Conservation (phyloP, 2,888 invertebrate genomes). For the Lydus trimaculatus region DNA sequence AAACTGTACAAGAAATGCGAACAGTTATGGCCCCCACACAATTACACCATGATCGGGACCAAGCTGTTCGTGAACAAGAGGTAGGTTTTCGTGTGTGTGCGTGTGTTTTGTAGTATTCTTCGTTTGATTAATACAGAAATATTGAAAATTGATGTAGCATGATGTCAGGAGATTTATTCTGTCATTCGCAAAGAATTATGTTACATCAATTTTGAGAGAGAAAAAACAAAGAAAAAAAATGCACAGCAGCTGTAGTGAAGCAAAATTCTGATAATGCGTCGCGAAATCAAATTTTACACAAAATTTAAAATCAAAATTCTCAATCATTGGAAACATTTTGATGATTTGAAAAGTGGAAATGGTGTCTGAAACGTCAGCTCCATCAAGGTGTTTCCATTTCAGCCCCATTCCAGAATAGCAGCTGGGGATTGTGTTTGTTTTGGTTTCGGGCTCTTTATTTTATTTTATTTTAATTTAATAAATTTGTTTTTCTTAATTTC, state of each 20-base stretch:
- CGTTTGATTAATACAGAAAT: constrained; percentile 26
- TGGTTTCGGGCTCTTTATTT: constrained; percentile 51
- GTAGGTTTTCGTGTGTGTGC: constrained; percentile 66
- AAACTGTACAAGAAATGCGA: constrained; percentile 87
- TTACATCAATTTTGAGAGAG: constrained; percentile 25
- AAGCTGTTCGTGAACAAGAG: constrained; percentile 85
- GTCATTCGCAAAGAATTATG: constrained; percentile 1
- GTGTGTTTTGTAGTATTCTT: constrained; percentile 24
- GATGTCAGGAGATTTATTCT: constrained; percentile 12
- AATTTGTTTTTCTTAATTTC: constrained; percentile 18
- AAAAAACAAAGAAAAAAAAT: constrained; percentile 7
- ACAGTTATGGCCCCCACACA: constrained; percentile 84
- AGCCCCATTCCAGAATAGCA: constrained; percentile 51
- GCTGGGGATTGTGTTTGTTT: constrained; percentile 59
- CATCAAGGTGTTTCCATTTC: constrained; percentile 65
- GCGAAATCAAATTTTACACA: constrained; percentile 20
- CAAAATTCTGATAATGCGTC: constrained; percentile 40
- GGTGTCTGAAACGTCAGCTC: constrained; percentile 57
- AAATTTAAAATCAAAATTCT: constrained; percentile 24
- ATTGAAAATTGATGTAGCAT: constrained; percentile 15
- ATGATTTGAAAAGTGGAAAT: constrained; percentile 51
- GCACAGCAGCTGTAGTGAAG: constrained; percentile 53
- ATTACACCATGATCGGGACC: constrained; percentile 82
- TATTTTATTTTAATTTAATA: constrained; percentile 12
- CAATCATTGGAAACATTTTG: constrained; percentile 61